Conservation (phyloP, 2,113 vertebrate species). For the Lethenteron reissneri region DNA sequence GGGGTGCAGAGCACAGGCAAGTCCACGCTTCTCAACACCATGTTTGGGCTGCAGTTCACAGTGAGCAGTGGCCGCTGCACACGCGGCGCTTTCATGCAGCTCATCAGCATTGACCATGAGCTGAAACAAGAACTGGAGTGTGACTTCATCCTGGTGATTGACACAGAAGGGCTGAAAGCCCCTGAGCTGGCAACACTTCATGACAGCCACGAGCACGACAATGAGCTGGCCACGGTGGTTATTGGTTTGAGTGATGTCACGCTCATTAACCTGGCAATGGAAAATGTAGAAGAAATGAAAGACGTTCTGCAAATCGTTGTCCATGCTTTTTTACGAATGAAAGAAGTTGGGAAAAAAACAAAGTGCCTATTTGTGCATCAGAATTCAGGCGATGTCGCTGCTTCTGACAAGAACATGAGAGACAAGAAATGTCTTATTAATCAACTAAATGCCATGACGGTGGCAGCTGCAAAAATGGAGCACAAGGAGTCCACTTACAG, state of each 20-base stretch:
- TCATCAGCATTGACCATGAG: background rate
- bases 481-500: background rate
- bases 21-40: constrained; percentile 35
- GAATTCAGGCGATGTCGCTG: constrained; percentile 12
- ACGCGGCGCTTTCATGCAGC: constrained; percentile 8
- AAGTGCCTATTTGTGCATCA: constrained; percentile 18
- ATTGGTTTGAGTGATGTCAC: constrained; percentile 15
- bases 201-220: constrained; percentile 15
- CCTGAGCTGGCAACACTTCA: constrained; percentile 5
- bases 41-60: constrained; percentile 27
- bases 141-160: constrained; percentile 16
- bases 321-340: constrained; percentile 32
- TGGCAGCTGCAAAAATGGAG: constrained; percentile 13
- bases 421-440: constrained; percentile 17
- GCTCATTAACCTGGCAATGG: constrained; percentile 22
- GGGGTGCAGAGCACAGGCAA: constrained; percentile 44
- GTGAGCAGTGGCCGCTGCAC: constrained; percentile 9
- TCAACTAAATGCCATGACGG: constrained; percentile 18
- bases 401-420: constrained; percentile 11
- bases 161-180: constrained; percentile 8
- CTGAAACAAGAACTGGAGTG: background rate
- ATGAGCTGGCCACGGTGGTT: constrained; percentile 20
- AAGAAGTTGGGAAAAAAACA: constrained; percentile 17
- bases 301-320: constrained; percentile 25
- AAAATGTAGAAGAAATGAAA: constrained; percentile 18